Base-by-base conservation (phyloP, 2,888 invertebrate genomes). In the Dromius quadrimaculatus region DNA sequence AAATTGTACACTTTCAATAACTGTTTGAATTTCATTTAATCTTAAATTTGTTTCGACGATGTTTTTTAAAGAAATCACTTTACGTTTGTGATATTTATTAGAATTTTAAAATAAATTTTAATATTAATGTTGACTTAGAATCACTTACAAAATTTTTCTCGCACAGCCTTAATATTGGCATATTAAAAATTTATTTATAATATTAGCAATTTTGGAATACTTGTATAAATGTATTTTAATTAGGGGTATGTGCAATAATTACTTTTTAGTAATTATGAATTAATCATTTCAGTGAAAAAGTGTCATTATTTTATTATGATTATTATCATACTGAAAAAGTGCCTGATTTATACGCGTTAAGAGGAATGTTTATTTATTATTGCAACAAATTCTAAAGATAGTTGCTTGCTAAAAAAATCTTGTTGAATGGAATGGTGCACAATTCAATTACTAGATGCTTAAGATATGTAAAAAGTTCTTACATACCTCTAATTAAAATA, bases 121-220 rank as follows among this genome's bases (percentile, higher is more conserved):
- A 36, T 36, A n/a, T 36, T 36, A 54, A 54, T 54, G 50, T 54
- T 59, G 20, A 38, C 20, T 59, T 36, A 59, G 59, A 34, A 28
- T 59, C 62, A 62, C 38, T 13, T 47, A 50, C 64, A 64, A 47
- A 64, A 50, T 45, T 45, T 47, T 47, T n/a, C 47, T 64, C 64
- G 64, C 64, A 64, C 64, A 64, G 64, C 64, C 64, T 64, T 61
- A 47, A 17, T 50, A 64, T 64, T 34, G 64, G 64, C 50, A 64
- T 50, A n/a, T 64, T 63, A 22, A n/a, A 63, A 28, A 43, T 63
- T 63, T 63, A 22, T 45, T 45, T 43, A 23, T 64, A 45, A 19
- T 64, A 64, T 47, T 64, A 28, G 47, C 47, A 47, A 45, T 64
- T 36, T 62, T 62, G 15, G 28, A 47, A 47, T 50, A 64, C 43